Evolutionary conservation across 1,140 invertebrate species (phyloP), one percentile per base, ranked within the genome.

Genomic region (Pectinophora gossypiella): DNA sequence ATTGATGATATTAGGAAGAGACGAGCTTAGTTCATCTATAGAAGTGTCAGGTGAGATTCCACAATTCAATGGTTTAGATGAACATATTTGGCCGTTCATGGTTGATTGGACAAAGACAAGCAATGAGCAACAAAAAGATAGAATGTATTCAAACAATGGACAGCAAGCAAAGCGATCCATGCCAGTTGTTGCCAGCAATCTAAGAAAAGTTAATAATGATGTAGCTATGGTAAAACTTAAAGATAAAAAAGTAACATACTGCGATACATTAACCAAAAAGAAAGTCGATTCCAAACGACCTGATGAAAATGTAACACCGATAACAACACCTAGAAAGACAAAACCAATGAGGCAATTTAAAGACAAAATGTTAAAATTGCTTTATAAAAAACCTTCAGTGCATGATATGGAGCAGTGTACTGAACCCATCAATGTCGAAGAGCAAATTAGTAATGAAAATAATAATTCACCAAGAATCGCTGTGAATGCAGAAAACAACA

Each of bases 61-160:
- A 3, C 76, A 85, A 43, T 79, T 78, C 57, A 22, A 55, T 27
- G 77, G 76, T 4, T 64, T 83, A 61, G 54, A 83, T 48, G 49
- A 74, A 52, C 66, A 74, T 13, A 67, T 79, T 27, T 85, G 78
- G 78, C 78, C 76, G 10, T 85, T 73, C 54, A 85, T 85, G 81
- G 13, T 53, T 10, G 58, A 72, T 15, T 82, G 78, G 81, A 32
- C n/a, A 23, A 49, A 12, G 46, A 32, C 7, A 32, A 32, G 27
- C 27, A 2, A 32, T 12, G 9, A 32, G 9, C 27, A 12, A 23
- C 10, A 5, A 32, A 32, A 32, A 32, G n/a, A 32, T 9, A n/a
- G 27, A 32, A 7, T 9, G 9, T n/a, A 32, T n/a, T n/a, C n/a
- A n/a, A n/a, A n/a, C n/a, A n/a, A n/a, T n/a, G n/a, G n/a, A n/a